These are phyloP conservation scores for Microctonus hyperodae DNA, from an alignment of 2,888 invertebrate genomes.

Conservation along the genomic window DNA sequence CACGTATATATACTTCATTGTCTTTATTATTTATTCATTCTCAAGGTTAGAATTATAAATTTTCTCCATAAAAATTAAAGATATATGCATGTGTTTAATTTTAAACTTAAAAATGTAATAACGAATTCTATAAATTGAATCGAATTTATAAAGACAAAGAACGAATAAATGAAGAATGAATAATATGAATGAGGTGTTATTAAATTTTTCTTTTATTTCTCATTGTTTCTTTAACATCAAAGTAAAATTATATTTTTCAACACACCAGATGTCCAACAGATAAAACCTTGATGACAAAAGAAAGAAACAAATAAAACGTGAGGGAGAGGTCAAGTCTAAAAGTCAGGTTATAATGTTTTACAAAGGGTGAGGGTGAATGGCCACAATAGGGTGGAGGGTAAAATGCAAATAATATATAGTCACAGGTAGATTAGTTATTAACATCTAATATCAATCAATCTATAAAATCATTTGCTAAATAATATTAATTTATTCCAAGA, in stretches of 20 bases:
- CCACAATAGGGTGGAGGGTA: no score
- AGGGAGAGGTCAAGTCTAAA: not conserved
- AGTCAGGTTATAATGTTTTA: conserved; percentile 25
- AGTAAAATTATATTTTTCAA: not conserved
- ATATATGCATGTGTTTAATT: not conserved
- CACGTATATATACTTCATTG: not conserved
- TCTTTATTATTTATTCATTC: not conserved
- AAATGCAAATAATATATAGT: not conserved
- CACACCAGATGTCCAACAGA: conserved; percentile 27
- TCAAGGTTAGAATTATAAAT: not conserved
- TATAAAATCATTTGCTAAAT: no score
- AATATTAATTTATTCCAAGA: no score
- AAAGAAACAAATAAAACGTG: not conserved
- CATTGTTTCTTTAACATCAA: conserved; percentile 12
- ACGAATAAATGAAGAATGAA: not conserved
- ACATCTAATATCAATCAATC: no score
- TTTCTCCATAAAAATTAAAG: not conserved
- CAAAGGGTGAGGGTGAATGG: conserved; percentile 22
- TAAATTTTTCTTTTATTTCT: not conserved
- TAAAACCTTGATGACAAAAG: not conserved
- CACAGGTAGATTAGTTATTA: conserved; percentile 26
- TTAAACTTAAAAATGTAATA: no score
- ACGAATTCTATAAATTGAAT: not conserved
- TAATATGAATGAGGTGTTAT: not conserved
- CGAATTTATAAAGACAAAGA: not conserved